Conservation (phyloP, 2,888 invertebrate species). For the Nipponacmea schrenckii region DNA sequence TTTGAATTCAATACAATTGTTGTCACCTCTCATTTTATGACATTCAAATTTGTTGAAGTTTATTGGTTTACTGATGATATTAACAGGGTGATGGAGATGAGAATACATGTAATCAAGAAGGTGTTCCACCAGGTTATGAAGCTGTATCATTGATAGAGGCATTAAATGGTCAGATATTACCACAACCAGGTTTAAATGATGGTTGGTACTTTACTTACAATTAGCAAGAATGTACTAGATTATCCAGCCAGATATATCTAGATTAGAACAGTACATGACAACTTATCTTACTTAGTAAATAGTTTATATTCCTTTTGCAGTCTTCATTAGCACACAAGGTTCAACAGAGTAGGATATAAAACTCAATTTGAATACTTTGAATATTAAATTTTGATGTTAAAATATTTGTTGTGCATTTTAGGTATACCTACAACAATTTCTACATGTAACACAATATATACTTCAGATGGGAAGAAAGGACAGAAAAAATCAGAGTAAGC, state of each 20-base stretch:
- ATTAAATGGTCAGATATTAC: slow-evolving; percentile 84
- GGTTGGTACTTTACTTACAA: slow-evolving; percentile 28
- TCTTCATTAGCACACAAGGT: background rate
- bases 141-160: slow-evolving; percentile 95
- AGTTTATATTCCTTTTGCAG: background rate
- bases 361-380: background rate
- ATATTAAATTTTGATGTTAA: background rate
- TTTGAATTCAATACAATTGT: no score
- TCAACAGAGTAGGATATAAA: background rate
- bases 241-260: no score
- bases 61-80: no score
- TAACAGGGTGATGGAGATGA: slow-evolving; percentile 50
- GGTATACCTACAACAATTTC: background rate
- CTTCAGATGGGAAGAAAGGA: slow-evolving; percentile 30
- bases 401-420: background rate
- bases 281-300: no score
- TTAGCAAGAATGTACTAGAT: background rate
- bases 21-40: no score
- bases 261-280: no score
- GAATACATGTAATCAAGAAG: slow-evolving; percentile 71
- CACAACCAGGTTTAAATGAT: slow-evolving; percentile 51
- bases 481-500: slow-evolving; percentile 37
- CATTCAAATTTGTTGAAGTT: no score
- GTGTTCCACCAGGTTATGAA: slow-evolving; percentile 92
- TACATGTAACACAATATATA: background rate